A percentile compares a stretch with the other conserved stretches of the same genome.
Conservation (phyloP, 2,797 vertebrate genomes). For the Amazonetta brasiliensis region DNA sequence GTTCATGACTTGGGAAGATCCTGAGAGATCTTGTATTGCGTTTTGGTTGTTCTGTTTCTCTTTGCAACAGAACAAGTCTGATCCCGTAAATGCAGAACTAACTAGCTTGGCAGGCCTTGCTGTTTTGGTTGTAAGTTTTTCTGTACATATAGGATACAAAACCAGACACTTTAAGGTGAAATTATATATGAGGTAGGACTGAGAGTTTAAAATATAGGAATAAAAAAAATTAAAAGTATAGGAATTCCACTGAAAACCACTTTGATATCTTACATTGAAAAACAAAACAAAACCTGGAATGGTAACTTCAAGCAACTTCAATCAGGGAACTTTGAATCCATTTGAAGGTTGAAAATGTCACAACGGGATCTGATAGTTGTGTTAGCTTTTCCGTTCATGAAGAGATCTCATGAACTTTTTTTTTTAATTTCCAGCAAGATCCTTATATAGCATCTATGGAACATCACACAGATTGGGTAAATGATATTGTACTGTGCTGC, state of each 20-base stretch:
- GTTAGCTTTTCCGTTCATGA: background rate
- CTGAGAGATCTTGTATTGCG: background rate
- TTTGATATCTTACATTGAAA: background rate
- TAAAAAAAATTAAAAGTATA: no score
- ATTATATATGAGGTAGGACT: background rate
- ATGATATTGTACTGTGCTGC: constrained; percentile 99
- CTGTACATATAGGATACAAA: background rate
- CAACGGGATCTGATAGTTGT: background rate
- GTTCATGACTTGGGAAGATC: background rate
- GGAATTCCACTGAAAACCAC: background rate
- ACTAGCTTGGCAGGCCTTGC: background rate
- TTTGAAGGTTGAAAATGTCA: background rate
- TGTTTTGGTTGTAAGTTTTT: background rate
- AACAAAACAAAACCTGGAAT: background rate
- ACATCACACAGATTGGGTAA: constrained; percentile 99
- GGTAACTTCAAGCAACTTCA: background rate
- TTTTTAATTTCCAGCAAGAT: constrained; percentile 89
- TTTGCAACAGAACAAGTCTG: background rate
- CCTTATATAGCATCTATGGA: constrained; percentile 99
- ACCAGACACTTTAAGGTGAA: background rate
- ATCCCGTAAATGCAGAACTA: background rate
- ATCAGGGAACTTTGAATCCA: background rate
- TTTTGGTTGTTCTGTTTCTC: background rate
- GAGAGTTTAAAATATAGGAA: background rate
- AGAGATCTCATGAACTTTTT: background rate